These are phyloP conservation scores for Myopa testacea DNA, from an alignment of 2,888 invertebrate species.

Conservation along the genomic window DNA sequence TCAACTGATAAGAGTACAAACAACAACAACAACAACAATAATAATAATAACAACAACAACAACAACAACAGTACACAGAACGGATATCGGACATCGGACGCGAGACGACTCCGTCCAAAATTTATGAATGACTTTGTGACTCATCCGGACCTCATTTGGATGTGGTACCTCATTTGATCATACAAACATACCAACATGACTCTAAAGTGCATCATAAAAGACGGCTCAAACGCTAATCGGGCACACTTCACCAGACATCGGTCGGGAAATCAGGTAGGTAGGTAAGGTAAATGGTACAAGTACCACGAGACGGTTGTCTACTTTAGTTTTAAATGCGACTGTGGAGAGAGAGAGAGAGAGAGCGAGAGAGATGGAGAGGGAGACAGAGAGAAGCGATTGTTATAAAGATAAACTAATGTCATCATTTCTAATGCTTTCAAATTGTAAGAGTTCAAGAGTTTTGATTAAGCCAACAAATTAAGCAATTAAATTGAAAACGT, in stretches of 20 bases:
- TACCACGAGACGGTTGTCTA: not conserved
- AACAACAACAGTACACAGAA: not conserved
- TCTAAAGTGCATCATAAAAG: conserved; percentile 27
- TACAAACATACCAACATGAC: not conserved
- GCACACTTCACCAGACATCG: conserved; percentile 10
- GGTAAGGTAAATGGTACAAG: not conserved
- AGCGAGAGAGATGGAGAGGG: not conserved
- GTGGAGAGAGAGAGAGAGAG: conserved; percentile 8
- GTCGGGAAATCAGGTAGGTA: not conserved
- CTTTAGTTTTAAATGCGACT: not conserved
- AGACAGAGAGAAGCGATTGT: not conserved
- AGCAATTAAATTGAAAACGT: conserved; percentile 19
- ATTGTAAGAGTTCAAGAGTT: not conserved
- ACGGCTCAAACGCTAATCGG: conserved; percentile 21
- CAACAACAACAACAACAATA: conserved; percentile 3
- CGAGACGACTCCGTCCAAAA: not conserved
- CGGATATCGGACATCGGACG: not conserved
- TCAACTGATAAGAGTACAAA: conserved; percentile 25
- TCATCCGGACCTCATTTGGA: conserved; percentile 3
- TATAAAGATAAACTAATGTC: not conserved
- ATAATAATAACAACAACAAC: too few relatives aligned
- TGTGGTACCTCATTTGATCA: too few relatives aligned
- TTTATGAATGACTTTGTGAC: conserved; percentile 33
- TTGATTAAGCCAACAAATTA: conserved; percentile 9
- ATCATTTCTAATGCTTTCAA: not conserved